Evolutionary conservation across 1,140 invertebrate genomes (phyloP).

Genomic region (Drosophila novamexicana): DNA sequence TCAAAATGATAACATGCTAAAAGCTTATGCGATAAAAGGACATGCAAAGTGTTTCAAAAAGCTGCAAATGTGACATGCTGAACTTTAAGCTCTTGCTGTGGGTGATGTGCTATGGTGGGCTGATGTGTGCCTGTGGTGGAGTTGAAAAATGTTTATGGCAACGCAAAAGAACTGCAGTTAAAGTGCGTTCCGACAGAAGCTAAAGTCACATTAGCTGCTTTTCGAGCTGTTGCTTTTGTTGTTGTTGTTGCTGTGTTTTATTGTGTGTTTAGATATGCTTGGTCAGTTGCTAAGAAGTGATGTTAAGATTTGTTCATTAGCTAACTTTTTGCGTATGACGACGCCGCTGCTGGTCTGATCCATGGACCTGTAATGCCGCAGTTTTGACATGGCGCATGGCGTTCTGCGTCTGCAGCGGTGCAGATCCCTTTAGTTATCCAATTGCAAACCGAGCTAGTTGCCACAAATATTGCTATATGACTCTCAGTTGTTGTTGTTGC

Average conservation of each 20-base stretch:
- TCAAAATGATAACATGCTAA: slow-evolving; percentile 1
- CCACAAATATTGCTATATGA: neutral
- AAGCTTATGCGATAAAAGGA: slow-evolving; percentile 9
- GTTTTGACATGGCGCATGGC: slow-evolving; percentile 84
- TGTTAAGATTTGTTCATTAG: slow-evolving; percentile 28
- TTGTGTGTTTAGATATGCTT: slow-evolving; percentile 15
- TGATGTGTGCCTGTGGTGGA: slow-evolving; percentile 10
- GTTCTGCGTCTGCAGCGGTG: slow-evolving; percentile 61
- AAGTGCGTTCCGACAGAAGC: too few species aligned
- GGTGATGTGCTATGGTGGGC: neutral
- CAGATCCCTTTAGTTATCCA: slow-evolving; percentile 41
- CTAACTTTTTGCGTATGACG: slow-evolving; percentile 84
- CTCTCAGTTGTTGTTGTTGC: neutral
- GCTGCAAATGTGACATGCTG: slow-evolving; percentile 14
- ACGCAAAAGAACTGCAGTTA: neutral
- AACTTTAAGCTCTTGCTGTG: slow-evolving; percentile 1
- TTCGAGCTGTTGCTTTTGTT: slow-evolving; percentile 1
- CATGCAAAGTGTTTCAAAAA: slow-evolving; percentile 24
- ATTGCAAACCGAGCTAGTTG: slow-evolving; percentile 1
- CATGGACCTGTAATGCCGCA: slow-evolving; percentile 84
- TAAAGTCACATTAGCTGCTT: neutral
- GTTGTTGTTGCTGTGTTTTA: slow-evolving; percentile 7
- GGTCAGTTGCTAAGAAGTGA: slow-evolving; percentile 1
- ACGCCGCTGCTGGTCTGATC: slow-evolving; percentile 77
- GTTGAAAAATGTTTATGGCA: slow-evolving; percentile 26